Percentiles rank a stretch among this genome's conserved stretches.
phyloP scores from a whole-genome alignment of 2,888 invertebrate species.

The Leptarthrus brevirostris region DNA sequence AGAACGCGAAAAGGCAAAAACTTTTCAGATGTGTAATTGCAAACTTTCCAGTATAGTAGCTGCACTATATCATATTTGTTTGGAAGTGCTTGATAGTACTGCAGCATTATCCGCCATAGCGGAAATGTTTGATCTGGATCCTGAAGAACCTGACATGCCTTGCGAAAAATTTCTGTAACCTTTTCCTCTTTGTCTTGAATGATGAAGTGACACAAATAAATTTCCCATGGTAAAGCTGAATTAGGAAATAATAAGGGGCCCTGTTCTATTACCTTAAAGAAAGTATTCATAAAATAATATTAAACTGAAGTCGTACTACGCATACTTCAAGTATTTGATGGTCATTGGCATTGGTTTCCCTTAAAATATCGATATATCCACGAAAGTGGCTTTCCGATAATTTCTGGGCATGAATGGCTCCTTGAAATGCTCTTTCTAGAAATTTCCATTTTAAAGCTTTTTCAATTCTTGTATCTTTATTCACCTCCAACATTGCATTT shows the following conservation, averaged over 20 bases:
- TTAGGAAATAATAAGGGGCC: constrained; percentile 63
- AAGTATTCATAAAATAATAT: not conserved
- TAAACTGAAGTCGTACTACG: no score
- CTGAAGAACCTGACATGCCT: constrained; percentile 59
- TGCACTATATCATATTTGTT: constrained; percentile 58
- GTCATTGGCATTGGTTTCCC: constrained; percentile 52
- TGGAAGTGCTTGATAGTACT: constrained; percentile 60
- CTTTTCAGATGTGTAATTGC: constrained; percentile 56
- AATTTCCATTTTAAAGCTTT: constrained; percentile 69
- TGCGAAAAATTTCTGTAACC: constrained; percentile 65
- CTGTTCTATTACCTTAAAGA: constrained; percentile 59
- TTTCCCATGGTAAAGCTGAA: constrained; percentile 69
- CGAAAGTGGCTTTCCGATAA: constrained; percentile 69
- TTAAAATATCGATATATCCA: constrained; percentile 64
- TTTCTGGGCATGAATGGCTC: constrained; percentile 67
- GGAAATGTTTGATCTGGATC: constrained; percentile 55
- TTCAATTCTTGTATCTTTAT: constrained; percentile 67
- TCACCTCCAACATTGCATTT: constrained; percentile 70
- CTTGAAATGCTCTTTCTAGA: constrained; percentile 68
- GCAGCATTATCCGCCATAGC: constrained; percentile 61
- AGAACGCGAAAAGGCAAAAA: constrained; percentile 60
- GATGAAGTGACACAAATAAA: constrained; percentile 68
- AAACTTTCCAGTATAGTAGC: constrained; percentile 60
- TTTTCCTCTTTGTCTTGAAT: constrained; percentile 65
- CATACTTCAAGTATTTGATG: constrained; percentile 51